Conservation (phyloP, 1,140 invertebrate species). For the Nylanderia fulva region DNA sequence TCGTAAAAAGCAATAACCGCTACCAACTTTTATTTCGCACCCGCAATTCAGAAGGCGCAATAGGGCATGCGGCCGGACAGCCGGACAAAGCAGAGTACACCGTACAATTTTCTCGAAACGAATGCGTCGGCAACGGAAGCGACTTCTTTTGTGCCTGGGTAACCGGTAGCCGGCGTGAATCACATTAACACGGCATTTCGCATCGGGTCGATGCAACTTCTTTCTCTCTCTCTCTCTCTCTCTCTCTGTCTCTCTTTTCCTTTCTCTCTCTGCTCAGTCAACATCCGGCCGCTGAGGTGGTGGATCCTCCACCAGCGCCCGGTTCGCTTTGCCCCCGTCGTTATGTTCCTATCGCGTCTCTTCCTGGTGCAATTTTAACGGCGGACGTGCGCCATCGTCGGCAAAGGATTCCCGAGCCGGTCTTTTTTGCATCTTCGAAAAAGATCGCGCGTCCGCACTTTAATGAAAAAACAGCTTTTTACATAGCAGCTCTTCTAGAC, state of each 20-base stretch:
- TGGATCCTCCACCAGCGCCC: not conserved
- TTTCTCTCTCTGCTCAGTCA: constrained; percentile 23
- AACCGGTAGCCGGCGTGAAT: constrained; percentile 67
- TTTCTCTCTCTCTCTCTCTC: not conserved
- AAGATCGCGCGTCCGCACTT: constrained; percentile 66
- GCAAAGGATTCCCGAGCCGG: constrained; percentile 70
- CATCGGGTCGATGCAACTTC: constrained; percentile 61
- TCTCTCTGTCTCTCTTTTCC: not conserved
- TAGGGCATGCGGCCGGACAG: constrained; percentile 39
- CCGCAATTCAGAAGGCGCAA: constrained; percentile 48
- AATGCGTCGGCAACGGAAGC: constrained; percentile 37
- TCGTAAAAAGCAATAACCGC: constrained; percentile 61
- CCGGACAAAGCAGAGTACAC: constrained; percentile 56
- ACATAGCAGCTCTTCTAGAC: constrained; percentile 55
- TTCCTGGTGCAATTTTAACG: constrained; percentile 65
- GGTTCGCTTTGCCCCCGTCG: constrained; percentile 61
- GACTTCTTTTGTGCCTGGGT: constrained; percentile 67
- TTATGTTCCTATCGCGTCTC: constrained; percentile 56
- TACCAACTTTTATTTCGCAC: constrained; percentile 56
- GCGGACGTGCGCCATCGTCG: constrained; percentile 49
- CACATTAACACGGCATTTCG: constrained; percentile 73
- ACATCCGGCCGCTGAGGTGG: constrained; percentile 26
- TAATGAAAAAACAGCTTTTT: constrained; percentile 72
- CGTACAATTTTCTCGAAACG: constrained; percentile 65
- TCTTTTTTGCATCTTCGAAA: constrained; percentile 73